Percentiles rank a stretch among this genome's conserved stretches.
phyloP scores from a whole-genome alignment of 2,888 invertebrate species.

The Acleris sparsana region DNA sequence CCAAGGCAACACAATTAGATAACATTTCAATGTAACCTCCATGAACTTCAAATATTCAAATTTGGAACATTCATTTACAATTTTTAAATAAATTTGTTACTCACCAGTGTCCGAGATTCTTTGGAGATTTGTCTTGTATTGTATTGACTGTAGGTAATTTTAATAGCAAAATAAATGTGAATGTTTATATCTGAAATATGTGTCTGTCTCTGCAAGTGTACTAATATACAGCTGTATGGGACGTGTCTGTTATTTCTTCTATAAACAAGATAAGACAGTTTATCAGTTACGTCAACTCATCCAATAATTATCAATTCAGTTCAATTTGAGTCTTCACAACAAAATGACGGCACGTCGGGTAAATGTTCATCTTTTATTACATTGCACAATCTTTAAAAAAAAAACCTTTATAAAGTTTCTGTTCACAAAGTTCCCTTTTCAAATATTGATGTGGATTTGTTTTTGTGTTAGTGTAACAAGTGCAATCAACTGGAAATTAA shows the following conservation, averaged over 20 bases:
- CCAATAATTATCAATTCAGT: constrained; percentile 68
- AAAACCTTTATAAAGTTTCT: constrained; percentile 20
- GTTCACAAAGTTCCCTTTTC: constrained; percentile 38
- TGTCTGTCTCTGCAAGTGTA: constrained; percentile 44
- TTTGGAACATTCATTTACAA: constrained; percentile 23
- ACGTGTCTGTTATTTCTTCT: constrained; percentile 53
- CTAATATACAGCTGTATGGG: constrained; percentile 49
- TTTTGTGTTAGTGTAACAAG: constrained; percentile 18
- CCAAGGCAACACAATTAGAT: constrained; percentile 55
- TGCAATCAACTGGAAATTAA: constrained; percentile 8
- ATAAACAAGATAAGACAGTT: constrained; percentile 66
- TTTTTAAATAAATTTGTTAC: constrained; percentile 19
- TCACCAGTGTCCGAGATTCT: constrained; percentile 19
- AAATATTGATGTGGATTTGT: constrained; percentile 31
- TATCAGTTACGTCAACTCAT: constrained; percentile 71
- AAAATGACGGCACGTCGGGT: constrained; percentile 77
- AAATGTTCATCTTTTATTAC: constrained; percentile 52
- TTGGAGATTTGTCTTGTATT: constrained; percentile 2
- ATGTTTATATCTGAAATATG: not conserved
- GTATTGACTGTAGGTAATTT: not conserved
- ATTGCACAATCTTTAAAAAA: constrained; percentile 39
- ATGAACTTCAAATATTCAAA: constrained; percentile 46
- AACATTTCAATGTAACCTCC: constrained; percentile 66
- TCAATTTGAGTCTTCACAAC: constrained; percentile 63
- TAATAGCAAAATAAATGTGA: not conserved